Conservation (phyloP, 2,888 invertebrate genomes). For the Schrankia costaestrigalis region DNA sequence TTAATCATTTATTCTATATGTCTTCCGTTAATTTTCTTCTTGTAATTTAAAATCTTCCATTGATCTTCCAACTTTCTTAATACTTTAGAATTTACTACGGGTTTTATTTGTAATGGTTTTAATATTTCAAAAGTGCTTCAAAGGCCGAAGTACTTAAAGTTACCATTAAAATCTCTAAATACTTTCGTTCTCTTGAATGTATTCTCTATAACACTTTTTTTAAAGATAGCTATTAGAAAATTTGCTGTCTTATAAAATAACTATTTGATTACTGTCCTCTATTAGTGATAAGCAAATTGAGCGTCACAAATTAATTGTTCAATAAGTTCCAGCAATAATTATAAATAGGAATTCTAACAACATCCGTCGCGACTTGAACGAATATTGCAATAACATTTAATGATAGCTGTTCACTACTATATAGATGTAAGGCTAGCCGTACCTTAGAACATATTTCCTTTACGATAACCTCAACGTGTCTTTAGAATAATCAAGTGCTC, state of each 20-base stretch:
- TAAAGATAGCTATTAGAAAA: constrained; percentile 1
- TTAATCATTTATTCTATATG: too few species aligned
- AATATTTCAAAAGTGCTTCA: constrained; percentile 50
- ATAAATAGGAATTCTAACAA: constrained; percentile 17
- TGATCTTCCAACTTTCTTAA: constrained; percentile 5
- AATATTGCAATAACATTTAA: constrained; percentile 33
- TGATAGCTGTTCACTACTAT: constrained; percentile 26
- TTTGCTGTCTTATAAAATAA: background rate
- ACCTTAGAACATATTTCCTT: constrained; percentile 29
- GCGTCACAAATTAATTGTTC: constrained; percentile 21
- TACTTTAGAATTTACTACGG: constrained; percentile 16
- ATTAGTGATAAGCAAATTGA: constrained; percentile 7
- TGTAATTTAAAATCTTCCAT: background rate
- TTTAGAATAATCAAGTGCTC: constrained; percentile 4
- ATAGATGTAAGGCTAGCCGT: constrained; percentile 32
- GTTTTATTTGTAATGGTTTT: constrained; percentile 28
- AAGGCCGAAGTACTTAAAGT: constrained; percentile 52
- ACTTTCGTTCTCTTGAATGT: too few species aligned
- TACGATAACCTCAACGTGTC: constrained; percentile 1
- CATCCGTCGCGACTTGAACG: constrained; percentile 29
- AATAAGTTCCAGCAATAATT: constrained; percentile 30
- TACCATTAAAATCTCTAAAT: too few species aligned
- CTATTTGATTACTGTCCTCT: background rate
- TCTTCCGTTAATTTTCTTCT: constrained; percentile 5
- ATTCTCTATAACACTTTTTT: too few species aligned